Evolutionary conservation across 2,797 vertebrate species (phyloP).

Genomic region (Cyprinella venusta): DNA sequence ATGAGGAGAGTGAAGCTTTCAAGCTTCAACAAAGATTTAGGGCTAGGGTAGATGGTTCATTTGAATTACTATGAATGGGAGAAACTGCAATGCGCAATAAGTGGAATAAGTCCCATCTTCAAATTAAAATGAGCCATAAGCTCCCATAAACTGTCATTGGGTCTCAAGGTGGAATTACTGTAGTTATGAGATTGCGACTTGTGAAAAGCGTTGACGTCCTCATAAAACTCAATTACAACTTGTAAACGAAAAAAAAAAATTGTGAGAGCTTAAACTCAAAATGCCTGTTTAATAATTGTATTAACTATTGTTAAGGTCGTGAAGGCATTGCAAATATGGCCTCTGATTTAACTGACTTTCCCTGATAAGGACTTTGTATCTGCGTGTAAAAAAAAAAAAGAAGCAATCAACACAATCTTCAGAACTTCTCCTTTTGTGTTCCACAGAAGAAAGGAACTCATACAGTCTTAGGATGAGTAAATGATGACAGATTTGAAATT

Average conservation of each 20-base stretch:
- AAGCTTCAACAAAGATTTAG: neutral
- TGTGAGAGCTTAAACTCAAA: neutral
- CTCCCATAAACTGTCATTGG: neutral
- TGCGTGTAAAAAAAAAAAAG: neutral
- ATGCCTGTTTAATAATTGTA: neutral
- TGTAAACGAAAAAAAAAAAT: neutral
- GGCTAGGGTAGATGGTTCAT: neutral
- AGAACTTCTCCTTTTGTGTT: slow-evolving; percentile 5
- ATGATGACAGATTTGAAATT: neutral
- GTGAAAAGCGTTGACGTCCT: neutral
- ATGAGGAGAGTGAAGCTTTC: neutral
- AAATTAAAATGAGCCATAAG: neutral
- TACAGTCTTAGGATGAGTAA: neutral
- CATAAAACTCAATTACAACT: neutral
- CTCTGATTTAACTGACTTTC: neutral
- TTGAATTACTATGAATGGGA: neutral
- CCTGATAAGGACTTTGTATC: neutral
- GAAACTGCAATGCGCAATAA: neutral
- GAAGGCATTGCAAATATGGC: neutral
- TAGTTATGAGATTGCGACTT: neutral
- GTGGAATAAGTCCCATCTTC: neutral
- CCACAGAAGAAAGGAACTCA: neutral
- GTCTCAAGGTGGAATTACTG: neutral
- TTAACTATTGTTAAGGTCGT: neutral
- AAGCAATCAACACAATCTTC: slow-evolving; percentile 1